A percentile compares a stretch with the other conserved stretches of the same genome.
Evolutionary conservation across 2,888 invertebrate species (phyloP).

Genomic region (Diachrysia chrysitis): DNA sequence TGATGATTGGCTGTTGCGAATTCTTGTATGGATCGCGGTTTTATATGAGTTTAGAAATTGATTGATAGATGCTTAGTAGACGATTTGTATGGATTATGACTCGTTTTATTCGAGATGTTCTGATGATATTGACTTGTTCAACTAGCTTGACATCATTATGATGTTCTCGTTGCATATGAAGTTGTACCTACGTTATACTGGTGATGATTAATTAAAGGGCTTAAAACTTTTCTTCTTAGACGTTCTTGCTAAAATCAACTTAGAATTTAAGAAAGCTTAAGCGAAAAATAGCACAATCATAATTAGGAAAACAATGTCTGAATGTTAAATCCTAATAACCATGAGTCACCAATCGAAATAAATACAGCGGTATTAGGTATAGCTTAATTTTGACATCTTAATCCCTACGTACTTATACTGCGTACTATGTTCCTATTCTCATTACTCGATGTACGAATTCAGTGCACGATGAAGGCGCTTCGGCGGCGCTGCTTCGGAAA

Average conservation of each 20-base stretch:
- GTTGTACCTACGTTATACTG: neutral
- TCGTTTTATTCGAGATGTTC: conserved; percentile 19
- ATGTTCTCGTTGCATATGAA: conserved; percentile 6
- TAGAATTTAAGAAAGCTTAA: neutral
- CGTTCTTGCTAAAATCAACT: neutral
- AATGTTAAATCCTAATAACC: neutral
- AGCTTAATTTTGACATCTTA: neutral
- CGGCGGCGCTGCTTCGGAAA: conserved; percentile 43
- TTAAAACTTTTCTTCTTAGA: neutral
- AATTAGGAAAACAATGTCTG: neutral
- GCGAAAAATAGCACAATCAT: neutral
- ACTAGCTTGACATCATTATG: conserved; percentile 8
- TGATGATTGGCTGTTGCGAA: conserved; percentile 59
- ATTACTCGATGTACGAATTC: conserved; percentile 28
- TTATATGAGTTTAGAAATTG: conserved; percentile 45
- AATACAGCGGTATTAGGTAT: neutral
- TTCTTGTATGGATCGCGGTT: conserved; percentile 58
- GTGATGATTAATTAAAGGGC: neutral
- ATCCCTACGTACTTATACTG: neutral
- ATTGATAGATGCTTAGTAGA: conserved; percentile 31
- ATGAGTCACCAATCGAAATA: neutral
- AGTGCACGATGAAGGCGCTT: conserved; percentile 38
- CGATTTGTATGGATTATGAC: conserved; percentile 26
- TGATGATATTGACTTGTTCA: conserved; percentile 9
- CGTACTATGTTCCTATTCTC: too few species aligned